Percentiles rank a stretch among this genome's conserved stretches.
Conservation (phyloP, 2,113 vertebrate species). For the Entomyzon cyanotis region DNA sequence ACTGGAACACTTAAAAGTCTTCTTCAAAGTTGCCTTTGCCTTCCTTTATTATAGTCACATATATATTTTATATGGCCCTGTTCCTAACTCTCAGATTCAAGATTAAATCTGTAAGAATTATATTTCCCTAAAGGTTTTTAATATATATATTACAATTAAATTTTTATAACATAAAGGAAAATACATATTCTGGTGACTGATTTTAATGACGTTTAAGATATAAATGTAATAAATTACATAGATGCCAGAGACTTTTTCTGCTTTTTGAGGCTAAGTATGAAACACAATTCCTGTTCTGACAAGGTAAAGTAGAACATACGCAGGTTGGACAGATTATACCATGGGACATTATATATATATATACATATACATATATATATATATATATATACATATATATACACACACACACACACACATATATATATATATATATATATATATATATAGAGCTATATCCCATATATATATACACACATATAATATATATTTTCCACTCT, state of each 20-base stretch:
- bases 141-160: constrained; percentile 34
- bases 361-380: too few species aligned
- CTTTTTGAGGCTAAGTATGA: neutral
- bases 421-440: neutral
- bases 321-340: neutral
- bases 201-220: constrained; percentile 16
- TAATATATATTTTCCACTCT: neutral
- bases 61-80: constrained; percentile 18
- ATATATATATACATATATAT: too few species aligned
- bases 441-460: neutral
- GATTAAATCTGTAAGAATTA: neutral
- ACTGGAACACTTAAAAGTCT: neutral
- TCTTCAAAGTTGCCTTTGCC: neutral
- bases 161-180: constrained; percentile 41
- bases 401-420: too few species aligned
- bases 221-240: constrained; percentile 7
- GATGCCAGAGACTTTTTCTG: neutral
- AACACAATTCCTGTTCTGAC: neutral
- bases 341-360: neutral
- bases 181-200: neutral
- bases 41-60: neutral
- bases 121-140: constrained; percentile 51
- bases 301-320: neutral
- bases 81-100: neutral
- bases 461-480: neutral